Percentiles rank a stretch among this genome's conserved stretches.
These are phyloP conservation scores for Nephrotoma guestfalica DNA, from an alignment of 2,888 invertebrate species.

Conservation along the genomic window DNA sequence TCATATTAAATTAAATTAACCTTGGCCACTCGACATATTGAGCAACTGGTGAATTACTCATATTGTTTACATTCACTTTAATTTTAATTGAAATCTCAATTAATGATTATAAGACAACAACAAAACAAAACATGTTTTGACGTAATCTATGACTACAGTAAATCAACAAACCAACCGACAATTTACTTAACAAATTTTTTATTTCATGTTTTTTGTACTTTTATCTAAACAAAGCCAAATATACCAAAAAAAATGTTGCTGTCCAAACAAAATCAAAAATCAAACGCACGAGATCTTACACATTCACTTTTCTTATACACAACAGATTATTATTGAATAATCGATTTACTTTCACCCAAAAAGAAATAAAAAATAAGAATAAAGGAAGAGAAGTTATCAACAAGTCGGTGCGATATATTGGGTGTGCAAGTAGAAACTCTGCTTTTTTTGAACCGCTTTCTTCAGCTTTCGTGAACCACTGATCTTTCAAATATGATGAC, in stretches of 20 bases:
- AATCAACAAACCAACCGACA: background rate
- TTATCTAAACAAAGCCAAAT: background rate
- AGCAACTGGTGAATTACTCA: background rate
- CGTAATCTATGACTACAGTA: background rate
- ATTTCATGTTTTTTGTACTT: background rate
- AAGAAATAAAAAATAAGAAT: background rate
- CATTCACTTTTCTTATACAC: no score
- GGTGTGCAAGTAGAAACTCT: no score
- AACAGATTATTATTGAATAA: background rate
- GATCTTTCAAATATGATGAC: no score
- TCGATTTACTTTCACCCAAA: background rate
- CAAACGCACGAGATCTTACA: background rate
- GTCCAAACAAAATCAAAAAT: background rate
- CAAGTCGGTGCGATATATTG: background rate
- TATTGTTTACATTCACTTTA: background rate
- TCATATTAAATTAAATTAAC: background rate
- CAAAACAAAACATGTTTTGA: background rate
- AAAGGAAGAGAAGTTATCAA: background rate
- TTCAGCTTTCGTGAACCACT: no score
- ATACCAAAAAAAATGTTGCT: background rate
- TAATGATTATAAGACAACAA: background rate
- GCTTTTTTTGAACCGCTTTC: no score
- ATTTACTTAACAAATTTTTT: background rate
- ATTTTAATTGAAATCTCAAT: background rate
- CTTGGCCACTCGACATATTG: background rate